Conservation (phyloP, 2,888 invertebrate species). For the Drosophila cyrtoloma region DNA sequence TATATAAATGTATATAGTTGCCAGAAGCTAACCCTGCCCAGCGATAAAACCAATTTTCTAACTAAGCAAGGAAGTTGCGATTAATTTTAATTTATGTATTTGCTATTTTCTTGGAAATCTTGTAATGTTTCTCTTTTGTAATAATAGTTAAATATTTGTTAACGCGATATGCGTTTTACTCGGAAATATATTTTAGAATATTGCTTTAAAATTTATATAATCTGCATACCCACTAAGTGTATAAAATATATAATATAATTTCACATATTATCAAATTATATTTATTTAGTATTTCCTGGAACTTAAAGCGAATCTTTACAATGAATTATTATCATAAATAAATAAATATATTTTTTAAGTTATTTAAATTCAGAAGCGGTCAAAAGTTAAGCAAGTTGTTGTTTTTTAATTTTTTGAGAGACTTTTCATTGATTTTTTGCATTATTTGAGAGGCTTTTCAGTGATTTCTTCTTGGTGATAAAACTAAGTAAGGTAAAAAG, state of each 20-base stretch:
- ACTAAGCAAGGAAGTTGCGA: conserved; percentile 1
- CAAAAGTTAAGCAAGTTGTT: neutral
- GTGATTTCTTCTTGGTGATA: rapidly evolving
- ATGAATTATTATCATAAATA: too few species aligned
- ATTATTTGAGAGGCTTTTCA: neutral
- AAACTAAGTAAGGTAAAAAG: neutral
- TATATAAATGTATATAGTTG: neutral
- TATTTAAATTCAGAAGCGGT: neutral
- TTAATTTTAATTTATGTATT: neutral
- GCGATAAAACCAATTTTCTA: conserved; percentile 13
- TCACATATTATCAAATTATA: neutral
- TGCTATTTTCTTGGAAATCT: conserved; percentile 8
- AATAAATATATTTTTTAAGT: neutral
- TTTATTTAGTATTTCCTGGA: neutral
- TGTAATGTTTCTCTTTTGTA: neutral
- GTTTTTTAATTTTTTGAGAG: neutral
- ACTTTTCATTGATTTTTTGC: neutral
- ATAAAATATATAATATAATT: neutral
- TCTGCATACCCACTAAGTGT: neutral
- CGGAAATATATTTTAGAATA: neutral
- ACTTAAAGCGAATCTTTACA: neutral
- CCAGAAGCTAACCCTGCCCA: neutral
- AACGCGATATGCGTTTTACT: neutral
- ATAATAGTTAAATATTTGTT: neutral
- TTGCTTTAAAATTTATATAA: neutral